These are phyloP conservation scores for Goniozus legneri DNA, from an alignment of 1,140 invertebrate genomes.

Conservation along the genomic window DNA sequence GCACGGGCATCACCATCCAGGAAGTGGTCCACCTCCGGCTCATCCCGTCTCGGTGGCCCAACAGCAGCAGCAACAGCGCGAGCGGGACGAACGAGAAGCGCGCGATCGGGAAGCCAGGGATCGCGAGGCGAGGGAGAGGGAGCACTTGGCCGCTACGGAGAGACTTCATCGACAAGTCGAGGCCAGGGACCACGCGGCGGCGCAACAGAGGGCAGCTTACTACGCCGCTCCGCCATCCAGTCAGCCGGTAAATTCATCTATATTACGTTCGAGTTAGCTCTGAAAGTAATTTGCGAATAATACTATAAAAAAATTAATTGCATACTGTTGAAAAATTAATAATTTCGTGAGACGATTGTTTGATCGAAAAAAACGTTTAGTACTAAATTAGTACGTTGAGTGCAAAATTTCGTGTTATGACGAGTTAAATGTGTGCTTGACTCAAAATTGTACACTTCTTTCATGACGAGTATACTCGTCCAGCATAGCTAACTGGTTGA, in stretches of 20 bases:
- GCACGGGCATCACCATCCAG: constrained; percentile 35
- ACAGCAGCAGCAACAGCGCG: constrained; percentile 34
- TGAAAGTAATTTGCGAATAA: no score
- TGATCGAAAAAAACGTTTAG: no score
- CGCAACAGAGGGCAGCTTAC: constrained; percentile 40
- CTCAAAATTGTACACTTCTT: no score
- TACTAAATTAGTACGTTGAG: neutral
- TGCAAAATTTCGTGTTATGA: neutral
- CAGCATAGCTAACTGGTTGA: no score
- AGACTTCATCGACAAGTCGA: constrained; percentile 40
- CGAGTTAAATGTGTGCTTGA: no score
- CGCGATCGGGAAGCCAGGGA: constrained; percentile 48
- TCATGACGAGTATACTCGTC: no score
- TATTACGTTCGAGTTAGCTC: no score
- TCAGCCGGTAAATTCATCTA: no score
- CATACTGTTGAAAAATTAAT: no score
- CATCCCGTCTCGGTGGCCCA: constrained; percentile 39
- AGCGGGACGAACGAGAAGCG: constrained; percentile 35
- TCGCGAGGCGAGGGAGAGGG: constrained; percentile 31
- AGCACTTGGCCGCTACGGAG: constrained; percentile 38
- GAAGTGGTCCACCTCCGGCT: constrained; percentile 31
- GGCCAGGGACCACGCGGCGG: constrained; percentile 37
- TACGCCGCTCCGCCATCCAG: constrained; percentile 43
- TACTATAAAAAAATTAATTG: no score
- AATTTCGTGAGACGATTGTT: neutral